Evolutionary conservation across 2,888 invertebrate species (phyloP), one percentile per base, ranked within the genome.

Genomic region (Nasonia oneida): DNA sequence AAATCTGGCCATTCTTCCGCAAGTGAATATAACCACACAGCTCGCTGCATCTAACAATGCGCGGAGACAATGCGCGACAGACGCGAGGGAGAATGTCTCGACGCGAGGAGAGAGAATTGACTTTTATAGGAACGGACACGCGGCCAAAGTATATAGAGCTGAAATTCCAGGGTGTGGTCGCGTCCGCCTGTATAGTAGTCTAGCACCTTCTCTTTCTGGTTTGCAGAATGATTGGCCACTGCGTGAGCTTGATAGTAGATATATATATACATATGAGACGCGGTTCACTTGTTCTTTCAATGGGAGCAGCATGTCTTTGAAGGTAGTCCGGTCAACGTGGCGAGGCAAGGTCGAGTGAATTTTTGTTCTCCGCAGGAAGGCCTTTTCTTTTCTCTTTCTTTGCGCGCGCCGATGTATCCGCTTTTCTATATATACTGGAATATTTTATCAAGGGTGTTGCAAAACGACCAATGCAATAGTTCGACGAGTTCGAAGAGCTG

Each of bases 161-260:
- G 90, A 37, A 92, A 93, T 92, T 93, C 91, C 91, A 90, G 91
- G 92, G 93, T 89, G 93, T 91, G 92, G 92, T 83, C 88, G 85
- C 87, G 86, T 37, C 71, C 39, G 71, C 71, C n/a, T 42, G 83
- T 84, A 85, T 84, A 85, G 18, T 15, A n/a, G 64, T 23, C 33
- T 87, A 84, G 83, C 79, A 84, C 81, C 83, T 84, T 86, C 88
- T 87, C 85, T 87, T 88, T 87, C 85, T 88, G 83, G 85, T 75
- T 82, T 83, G 37, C 37, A 47, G 23, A 61, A 61, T 61, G 61
- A 61, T 61, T 61, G 23, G 23, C 23, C 61, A 23, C 61, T 23
- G n/a, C n/a, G 10, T 39, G 53, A 53, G n/a, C n/a, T 4, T 39
- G 53, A 53, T 53, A 2, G 1, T 4, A n/a, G n/a, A n/a, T n/a